Conservation (phyloP, 2,888 invertebrate species). For the Drosophila fungiperda region DNA sequence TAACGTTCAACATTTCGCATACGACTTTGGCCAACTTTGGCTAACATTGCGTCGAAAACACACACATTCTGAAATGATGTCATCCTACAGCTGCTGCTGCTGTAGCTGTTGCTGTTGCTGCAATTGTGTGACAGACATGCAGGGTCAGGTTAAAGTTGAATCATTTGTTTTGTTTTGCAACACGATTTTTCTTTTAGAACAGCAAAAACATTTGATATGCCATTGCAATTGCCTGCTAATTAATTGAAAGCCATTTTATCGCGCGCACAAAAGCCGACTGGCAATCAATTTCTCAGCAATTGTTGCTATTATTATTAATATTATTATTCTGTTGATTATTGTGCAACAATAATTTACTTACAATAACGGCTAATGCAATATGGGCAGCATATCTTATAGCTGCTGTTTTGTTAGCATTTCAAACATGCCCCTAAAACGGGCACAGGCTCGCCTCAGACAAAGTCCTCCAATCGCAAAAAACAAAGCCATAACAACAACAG, state of each 20-base stretch:
- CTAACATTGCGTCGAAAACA: constrained; percentile 63
- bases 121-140: constrained; percentile 77
- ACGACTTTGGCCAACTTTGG: constrained; percentile 35
- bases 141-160: constrained; percentile 84
- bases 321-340: constrained; percentile 6
- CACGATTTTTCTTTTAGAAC: constrained; percentile 76
- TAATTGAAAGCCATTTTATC: constrained; percentile 80
- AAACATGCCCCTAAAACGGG: constrained; percentile 60
- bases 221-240: constrained; percentile 62
- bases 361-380: constrained; percentile 64
- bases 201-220: constrained; percentile 61
- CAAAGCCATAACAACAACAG: constrained; percentile 27
- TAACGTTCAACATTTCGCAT: constrained; percentile 61
- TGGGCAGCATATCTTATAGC: constrained; percentile 60
- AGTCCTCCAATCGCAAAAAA: constrained; percentile 48
- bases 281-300: constrained; percentile 66
- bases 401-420: constrained; percentile 66
- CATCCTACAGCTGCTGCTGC: constrained; percentile 52
- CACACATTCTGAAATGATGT: constrained; percentile 69
- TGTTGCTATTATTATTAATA: constrained; percentile 5
- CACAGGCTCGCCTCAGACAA: constrained; percentile 47
- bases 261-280: constrained; percentile 68
- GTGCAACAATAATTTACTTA: constrained; percentile 47
- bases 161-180: constrained; percentile 74
- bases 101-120: constrained; percentile 35